Evolutionary conservation across 2,113 vertebrate species (phyloP).

Genomic region (Heptranchias perlo): DNA sequence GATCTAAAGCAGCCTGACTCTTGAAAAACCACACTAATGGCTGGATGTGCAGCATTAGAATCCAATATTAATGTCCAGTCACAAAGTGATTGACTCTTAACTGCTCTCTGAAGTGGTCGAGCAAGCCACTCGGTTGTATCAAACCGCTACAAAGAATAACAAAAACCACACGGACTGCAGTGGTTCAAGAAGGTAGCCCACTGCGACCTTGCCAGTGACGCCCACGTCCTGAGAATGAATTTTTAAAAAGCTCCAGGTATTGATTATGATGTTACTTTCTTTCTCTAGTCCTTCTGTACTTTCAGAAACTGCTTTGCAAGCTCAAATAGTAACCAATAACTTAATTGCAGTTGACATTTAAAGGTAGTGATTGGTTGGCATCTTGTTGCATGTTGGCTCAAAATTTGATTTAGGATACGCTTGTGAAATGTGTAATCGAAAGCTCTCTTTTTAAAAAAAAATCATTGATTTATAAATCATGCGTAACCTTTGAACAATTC

Average conservation of each 20-base stretch:
- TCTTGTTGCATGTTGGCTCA: neutral
- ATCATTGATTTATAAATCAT: neutral
- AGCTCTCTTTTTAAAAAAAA: neutral
- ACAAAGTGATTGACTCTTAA: neutral
- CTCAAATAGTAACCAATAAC: neutral
- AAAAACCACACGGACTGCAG: neutral
- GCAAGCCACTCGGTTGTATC: neutral
- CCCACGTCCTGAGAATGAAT: neutral
- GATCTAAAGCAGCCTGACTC: neutral
- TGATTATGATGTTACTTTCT: neutral
- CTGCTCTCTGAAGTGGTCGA: neutral
- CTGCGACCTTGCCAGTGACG: neutral
- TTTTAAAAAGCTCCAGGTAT: neutral
- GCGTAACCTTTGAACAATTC: neutral
- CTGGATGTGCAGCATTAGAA: neutral
- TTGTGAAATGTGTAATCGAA: neutral
- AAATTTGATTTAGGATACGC: neutral
- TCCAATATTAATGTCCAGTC: neutral
- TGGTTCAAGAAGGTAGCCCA: neutral
- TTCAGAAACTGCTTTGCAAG: neutral
- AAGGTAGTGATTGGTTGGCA: neutral
- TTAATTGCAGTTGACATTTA: slow-evolving; percentile 8
- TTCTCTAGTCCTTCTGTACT: neutral
- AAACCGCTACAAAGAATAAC: neutral
- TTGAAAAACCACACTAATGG: neutral